These are phyloP conservation scores for Sinohyriopsis cumingii DNA, from an alignment of 2,888 invertebrate species.

Conservation along the genomic window DNA sequence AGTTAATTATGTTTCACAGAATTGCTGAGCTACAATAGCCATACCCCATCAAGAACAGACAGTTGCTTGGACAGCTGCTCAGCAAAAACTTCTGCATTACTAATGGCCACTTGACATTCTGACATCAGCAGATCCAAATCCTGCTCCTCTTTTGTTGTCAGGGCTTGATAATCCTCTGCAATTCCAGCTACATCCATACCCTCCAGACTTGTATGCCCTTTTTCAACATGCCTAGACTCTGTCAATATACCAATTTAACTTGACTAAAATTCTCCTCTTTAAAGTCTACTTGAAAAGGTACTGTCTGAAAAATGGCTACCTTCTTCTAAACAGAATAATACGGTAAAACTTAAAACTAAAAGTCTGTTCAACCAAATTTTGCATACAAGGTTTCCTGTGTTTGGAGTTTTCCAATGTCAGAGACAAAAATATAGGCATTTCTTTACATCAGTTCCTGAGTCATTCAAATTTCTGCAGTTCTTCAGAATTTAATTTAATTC, in stretches of 20 bases:
- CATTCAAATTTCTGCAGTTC: no score
- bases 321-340: no score
- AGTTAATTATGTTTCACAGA: background rate
- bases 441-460: no score
- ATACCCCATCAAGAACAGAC: conserved; percentile 87
- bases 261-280: background rate
- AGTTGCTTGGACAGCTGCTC: conserved; percentile 88
- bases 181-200: conserved; percentile 56
- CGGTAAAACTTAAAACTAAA: no score
- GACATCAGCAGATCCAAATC: conserved; percentile 89
- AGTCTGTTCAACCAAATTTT: no score
- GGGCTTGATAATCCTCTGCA: conserved; percentile 82
- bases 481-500: no score
- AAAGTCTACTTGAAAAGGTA: no score
- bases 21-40: conserved; percentile 21
- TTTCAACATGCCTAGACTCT: conserved; percentile 5
- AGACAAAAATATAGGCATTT: no score
- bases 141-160: conserved; percentile 87
- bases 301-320: no score
- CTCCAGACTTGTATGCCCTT: conserved; percentile 44
- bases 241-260: background rate
- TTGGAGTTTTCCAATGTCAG: no score
- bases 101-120: conserved; percentile 89
- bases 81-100: conserved; percentile 83
- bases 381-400: no score